Evolutionary conservation across 1,140 invertebrate species (phyloP), one percentile per base, ranked within the genome.

Genomic region (Drosophila sp.): DNA sequence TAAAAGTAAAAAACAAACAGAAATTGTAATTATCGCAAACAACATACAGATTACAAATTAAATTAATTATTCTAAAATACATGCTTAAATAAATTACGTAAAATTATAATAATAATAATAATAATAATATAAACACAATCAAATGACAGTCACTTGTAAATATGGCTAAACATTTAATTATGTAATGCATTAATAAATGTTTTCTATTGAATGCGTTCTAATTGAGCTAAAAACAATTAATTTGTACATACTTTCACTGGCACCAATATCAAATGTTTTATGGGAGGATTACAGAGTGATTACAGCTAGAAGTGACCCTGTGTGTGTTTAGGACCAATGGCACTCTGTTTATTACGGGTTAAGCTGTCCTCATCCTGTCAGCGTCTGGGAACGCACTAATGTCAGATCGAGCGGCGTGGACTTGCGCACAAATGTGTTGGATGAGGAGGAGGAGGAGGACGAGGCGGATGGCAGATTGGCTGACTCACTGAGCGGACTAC

Each of bases 391-490:
- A 27, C 90, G 79, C 29, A 94, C 93, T 25, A 94, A 80, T 16
- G 94, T 96, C 36, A 96, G 92, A 91, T 96, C 95, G 27, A 96
- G 91, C 14, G 95, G 95, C 72, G 95, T 94, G 45, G 93, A 91
- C 58, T 93, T 92, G 7, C 86, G 71, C 13, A 73, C 75, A 46
- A 92, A 84, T 16, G 70, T 59, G 7, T 72, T 38, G 36, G 75
- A 38, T 21, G 80, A 53, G 7, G 75, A 41, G 36, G 75, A 38
- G 27, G 80, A 53, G 16, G 59, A 14, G 50, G 50, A 53, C 6
- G 66, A 57, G n/a, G 48, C 48, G 34, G 54, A 59, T 16, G 69
- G 63, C 61, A 73, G 9, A 59, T 62, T 50, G 83, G 59, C 67
- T 6, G 72, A 69, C 34, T 86, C 82, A 56, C 83, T 89, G 14